Conservation (phyloP, 2,888 invertebrate genomes). For the Metopia argyrocephala region DNA sequence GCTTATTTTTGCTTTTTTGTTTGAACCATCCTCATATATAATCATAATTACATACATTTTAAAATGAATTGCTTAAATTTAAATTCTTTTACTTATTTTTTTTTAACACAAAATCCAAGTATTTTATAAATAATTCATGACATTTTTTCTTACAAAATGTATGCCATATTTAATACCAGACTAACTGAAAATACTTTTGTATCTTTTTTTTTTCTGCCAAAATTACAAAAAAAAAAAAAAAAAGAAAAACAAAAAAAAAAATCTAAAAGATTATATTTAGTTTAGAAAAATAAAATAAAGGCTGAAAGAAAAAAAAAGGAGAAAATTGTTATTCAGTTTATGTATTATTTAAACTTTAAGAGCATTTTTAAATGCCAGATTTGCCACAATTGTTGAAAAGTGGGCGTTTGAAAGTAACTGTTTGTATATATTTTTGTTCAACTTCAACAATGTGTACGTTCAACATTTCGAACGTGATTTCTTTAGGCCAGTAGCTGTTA, state of each 20-base stretch:
- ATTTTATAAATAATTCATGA: constrained; percentile 15
- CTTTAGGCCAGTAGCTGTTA: constrained; percentile 27
- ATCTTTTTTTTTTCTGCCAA: background rate
- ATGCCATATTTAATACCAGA: constrained; percentile 15
- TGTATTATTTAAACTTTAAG: constrained; percentile 19
- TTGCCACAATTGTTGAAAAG: constrained; percentile 40
- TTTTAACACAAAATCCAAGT: background rate
- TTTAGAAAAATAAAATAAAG: constrained; percentile 8
- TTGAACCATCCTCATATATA: too few species aligned
- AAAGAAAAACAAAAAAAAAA: background rate
- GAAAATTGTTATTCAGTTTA: background rate
- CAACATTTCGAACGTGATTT: constrained; percentile 31
- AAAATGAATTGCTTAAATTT: too few species aligned
- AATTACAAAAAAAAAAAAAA: background rate
- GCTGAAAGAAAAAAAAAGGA: background rate
- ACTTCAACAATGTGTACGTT: constrained; percentile 2
- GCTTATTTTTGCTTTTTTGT: too few species aligned
- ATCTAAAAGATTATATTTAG: constrained; percentile 3
- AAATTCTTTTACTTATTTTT: too few species aligned
- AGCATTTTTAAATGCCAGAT: constrained; percentile 22
- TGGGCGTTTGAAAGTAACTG: constrained; percentile 9
- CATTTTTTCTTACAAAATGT: background rate
- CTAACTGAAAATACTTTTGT: background rate
- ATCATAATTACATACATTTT: too few species aligned
- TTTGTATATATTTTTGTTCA: background rate